phyloP scores from a whole-genome alignment of 2,113 vertebrate genomes.

The Polypterus senegalus region DNA sequence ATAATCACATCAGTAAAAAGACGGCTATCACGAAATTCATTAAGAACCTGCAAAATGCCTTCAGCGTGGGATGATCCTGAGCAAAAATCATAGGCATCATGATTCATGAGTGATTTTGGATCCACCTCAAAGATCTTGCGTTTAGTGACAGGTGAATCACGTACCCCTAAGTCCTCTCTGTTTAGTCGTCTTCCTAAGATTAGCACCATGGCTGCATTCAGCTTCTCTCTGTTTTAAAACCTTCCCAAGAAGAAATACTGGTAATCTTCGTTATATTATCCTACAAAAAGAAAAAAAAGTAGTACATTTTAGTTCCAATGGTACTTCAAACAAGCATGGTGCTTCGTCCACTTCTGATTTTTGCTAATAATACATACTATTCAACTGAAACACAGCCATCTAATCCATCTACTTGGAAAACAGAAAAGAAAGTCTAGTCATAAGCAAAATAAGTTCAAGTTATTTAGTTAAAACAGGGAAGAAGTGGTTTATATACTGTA shows the following conservation, averaged over 20 bases:
- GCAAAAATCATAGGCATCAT: constrained; percentile 84
- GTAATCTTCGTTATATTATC: neutral
- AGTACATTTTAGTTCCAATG: neutral
- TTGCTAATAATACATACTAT: too few species aligned
- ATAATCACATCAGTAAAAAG: constrained; percentile 91
- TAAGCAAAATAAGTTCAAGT: too few species aligned
- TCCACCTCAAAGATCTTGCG: constrained; percentile 96
- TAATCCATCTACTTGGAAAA: too few species aligned
- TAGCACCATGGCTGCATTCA: constrained; percentile 87
- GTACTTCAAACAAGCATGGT: neutral
- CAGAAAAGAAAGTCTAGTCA: too few species aligned
- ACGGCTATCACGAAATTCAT: constrained; percentile 83
- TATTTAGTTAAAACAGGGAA: too few species aligned
- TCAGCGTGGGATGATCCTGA: constrained; percentile 86
- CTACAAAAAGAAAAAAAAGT: constrained; percentile 1
- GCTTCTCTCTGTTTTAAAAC: neutral
- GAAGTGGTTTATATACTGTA: too few species aligned
- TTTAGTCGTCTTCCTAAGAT: constrained; percentile 88
- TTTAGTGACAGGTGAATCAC: constrained; percentile 88
- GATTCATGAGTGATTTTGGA: constrained; percentile 64
- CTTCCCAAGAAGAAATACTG: neutral
- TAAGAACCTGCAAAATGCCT: constrained; percentile 88
- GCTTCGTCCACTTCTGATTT: neutral
- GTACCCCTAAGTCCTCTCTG: constrained; percentile 79
- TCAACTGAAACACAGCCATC: too few species aligned